Base-by-base conservation (phyloP, 2,113 vertebrate genomes). In the Gopherus flavomarginatus region DNA sequence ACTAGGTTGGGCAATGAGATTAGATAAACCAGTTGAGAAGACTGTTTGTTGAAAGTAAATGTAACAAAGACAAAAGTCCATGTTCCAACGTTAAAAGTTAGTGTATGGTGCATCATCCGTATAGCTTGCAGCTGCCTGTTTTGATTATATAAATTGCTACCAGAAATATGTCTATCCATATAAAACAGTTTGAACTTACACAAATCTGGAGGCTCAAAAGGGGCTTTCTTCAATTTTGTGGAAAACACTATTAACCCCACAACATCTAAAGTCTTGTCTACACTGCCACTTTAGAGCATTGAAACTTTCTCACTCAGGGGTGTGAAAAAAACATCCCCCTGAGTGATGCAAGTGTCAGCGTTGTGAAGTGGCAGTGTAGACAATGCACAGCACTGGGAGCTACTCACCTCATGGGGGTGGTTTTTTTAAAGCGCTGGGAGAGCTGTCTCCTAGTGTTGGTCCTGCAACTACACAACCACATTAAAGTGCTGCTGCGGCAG, bases 121-220 rank as follows among this genome's bases (percentile, higher is more conserved):
- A 44, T 89, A 90, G 78, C 13, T 88, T 3, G 26, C 90, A 54
- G n/a, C 11, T 80, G 91, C 57, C 14, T 91, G 42, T 53, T 75
- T 72, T 89, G 65, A 83, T 47, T 16, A 31, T 29, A n/a, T 10
- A 50, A 88, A 21, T n/a, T n/a, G 62, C 35, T 10, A 1, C 35
- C 59, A 35, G 29, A 85, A 44, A 11, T 59, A 62, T 6, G 29
- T 35, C 47, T 38, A 13, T 75, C 5, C 35, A 42, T 86, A 38
- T 86, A 69, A 21, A 81, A 14, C 31, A 79, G 53, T 35, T 77
- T 47, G 44, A 54, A 12, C 44, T 53, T 87, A 27, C 11, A 87
- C 50, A 79, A 44, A 14, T 16, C 24, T 77, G 19, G 47, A 49
- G 42, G 35, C 6, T 52, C 22, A 69, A 69, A 59, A 35, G 42